Evolutionary conservation across 2,797 vertebrate species (phyloP).

Genomic region (Ibycter americanus): DNA sequence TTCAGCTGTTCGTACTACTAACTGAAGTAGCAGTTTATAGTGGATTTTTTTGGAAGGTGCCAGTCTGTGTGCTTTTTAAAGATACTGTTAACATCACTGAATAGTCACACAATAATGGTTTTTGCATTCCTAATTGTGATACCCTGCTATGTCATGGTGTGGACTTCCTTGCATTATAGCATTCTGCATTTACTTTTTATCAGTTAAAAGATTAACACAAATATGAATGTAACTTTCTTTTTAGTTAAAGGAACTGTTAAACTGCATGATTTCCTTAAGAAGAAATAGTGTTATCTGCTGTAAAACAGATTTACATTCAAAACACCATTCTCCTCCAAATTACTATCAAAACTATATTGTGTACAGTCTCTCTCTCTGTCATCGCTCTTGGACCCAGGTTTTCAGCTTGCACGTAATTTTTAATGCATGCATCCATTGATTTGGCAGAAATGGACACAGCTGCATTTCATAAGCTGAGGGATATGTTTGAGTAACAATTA

Average conservation of each 20-base stretch:
- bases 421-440: background rate
- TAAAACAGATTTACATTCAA: background rate
- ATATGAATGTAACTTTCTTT: background rate
- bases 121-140: background rate
- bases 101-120: background rate
- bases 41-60: background rate
- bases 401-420: background rate
- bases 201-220: background rate
- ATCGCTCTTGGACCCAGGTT: background rate
- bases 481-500: background rate
- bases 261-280: background rate
- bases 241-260: background rate
- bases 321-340: background rate
- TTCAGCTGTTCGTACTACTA: background rate
- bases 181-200: background rate
- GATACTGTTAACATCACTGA: background rate
- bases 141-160: background rate
- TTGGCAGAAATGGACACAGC: background rate
- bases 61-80: background rate
- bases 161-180: background rate
- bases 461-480: background rate
- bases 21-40: background rate
- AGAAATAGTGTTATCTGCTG: background rate
- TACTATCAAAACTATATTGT: rapidly evolving
- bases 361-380: background rate